Evolutionary conservation across 2,113 vertebrate species (phyloP), one percentile per base, ranked within the genome.

Genomic region (Scortum barcoo): DNA sequence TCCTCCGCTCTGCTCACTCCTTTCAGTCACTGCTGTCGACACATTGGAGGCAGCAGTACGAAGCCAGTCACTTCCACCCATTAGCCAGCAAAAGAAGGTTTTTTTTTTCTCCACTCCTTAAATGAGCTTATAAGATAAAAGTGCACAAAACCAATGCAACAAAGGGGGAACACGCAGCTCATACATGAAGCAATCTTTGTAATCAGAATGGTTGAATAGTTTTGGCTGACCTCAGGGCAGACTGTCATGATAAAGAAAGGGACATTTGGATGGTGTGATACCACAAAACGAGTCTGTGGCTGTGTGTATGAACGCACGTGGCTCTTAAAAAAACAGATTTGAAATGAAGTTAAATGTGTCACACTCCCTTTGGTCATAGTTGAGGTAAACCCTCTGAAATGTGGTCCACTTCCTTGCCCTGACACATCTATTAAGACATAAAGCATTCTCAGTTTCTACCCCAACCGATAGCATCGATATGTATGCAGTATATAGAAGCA

Each of bases 21-120:
- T 87, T 88, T 89, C 78, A 83, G 92, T 92, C 90, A 81, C 89
- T 36, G 30, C 26, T 77, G 81, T 60, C 60, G 86, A 84, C 88
- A 93, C 92, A 91, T 78, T 78, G 81, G 90, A 76, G 65, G 87
- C 84, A 72, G 6, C 3, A 4, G 72, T 61, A 74, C 83, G 86
- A 73, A 84, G 50, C 62, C 76, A 87, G 84, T 83, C 89, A 74
- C 86, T 86, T 85, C 61, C 73, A 89, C 57, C 81, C 83, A 86
- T 91, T 87, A 87, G 86, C 74, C 68, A 61, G 80, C 68, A 77
- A 68, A 70, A 84, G 86, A 86, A 78, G 83, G 72, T 63, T 77
- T 57, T 88, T 91, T 86, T 75, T 75, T 78, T 84, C 62, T 84
- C 62, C 76, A 70, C 79, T 84, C 58, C 63, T 88, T 85, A 81